Base-by-base conservation (phyloP, 2,797 vertebrate genomes). In the Eulemur albifrons region DNA sequence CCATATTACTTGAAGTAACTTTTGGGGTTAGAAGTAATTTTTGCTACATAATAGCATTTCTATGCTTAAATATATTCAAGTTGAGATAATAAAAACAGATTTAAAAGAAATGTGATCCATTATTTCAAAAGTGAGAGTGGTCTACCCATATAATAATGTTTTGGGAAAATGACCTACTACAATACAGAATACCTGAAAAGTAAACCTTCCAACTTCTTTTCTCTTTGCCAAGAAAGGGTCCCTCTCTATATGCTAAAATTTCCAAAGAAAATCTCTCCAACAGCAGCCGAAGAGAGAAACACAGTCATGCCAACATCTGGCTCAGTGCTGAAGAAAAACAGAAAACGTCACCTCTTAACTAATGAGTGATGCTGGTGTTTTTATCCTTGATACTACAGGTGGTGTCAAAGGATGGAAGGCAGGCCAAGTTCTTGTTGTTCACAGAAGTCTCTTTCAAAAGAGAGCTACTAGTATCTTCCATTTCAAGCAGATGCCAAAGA, bases 371-470 rank as follows among this genome's bases (percentile, higher is more conserved):
- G 15, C 17, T 88, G n/a, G 35, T 81, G 35, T 57, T 94, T 96
- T 92, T 32, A 54, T 12, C 38, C n/a, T 86, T 84, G 20, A 21
- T 52, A 40, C 40, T 23, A 38, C 0, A 4, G 13, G 48, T 79
- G 38, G 17, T 75, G 35, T 69, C 21, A 40, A 90, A 96, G 83
- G 63, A 82, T 43, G 15, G 32, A 84, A 67, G 32, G 25, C 57
- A 76, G 50, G 61, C 35, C 77, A 95, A 69, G 59, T 70, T 61
- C 88, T 93, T 88, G 72, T 30, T 92, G 57, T 83, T 95, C 69
- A 89, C 52, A 73, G 65, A 94, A 88, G 69, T 84, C 40, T 88
- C 57, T 96, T 84, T 95, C 59, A 61, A 91, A 92, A 86, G 35
- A 95, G n/a, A 96, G 61, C 70, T 69, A 52, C 40, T 23, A 65